A percentile compares a stretch with the other conserved stretches of the same genome.
These are phyloP conservation scores for Excalfactoria chinensis DNA, from an alignment of 2,113 vertebrate genomes.

Conservation along the genomic window DNA sequence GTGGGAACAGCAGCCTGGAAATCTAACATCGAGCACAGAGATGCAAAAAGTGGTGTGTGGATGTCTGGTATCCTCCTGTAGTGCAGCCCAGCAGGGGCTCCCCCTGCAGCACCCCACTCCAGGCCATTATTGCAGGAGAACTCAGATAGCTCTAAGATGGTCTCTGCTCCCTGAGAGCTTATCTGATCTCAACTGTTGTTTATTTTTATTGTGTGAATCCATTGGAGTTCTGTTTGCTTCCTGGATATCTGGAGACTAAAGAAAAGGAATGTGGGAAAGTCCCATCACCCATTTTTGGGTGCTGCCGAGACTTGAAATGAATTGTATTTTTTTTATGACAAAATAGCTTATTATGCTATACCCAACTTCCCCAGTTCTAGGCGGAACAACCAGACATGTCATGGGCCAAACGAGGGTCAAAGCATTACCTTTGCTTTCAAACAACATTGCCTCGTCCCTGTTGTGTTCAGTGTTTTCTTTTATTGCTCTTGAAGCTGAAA, in stretches of 20 bases:
- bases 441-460: background rate
- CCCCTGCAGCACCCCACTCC: background rate
- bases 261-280: background rate
- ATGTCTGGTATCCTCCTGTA: background rate
- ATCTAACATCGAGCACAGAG: rapidly evolving
- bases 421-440: slow-evolving; percentile 51
- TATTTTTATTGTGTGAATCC: background rate
- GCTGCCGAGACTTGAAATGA: slow-evolving; percentile 7
- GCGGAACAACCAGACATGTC: slow-evolving; percentile 42
- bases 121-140: background rate
- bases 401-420: slow-evolving; percentile 46
- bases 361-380: slow-evolving; percentile 39
- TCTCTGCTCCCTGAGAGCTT: background rate
- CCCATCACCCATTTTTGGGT: slow-evolving; percentile 20
- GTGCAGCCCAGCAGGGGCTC: rapidly evolving
- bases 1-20: background rate
- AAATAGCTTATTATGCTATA: slow-evolving; percentile 22
- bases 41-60: background rate
- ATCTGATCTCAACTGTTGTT: background rate
- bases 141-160: background rate
- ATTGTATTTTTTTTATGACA: background rate
- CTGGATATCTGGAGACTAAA: background rate
- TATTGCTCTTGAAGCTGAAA: slow-evolving; percentile 75
- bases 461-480: slow-evolving; percentile 69
- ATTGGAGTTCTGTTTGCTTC: background rate